Evolutionary conservation across 2,113 vertebrate genomes (phyloP), one percentile per base, ranked within the genome.

Genomic region (Gobiocypris rarus): DNA sequence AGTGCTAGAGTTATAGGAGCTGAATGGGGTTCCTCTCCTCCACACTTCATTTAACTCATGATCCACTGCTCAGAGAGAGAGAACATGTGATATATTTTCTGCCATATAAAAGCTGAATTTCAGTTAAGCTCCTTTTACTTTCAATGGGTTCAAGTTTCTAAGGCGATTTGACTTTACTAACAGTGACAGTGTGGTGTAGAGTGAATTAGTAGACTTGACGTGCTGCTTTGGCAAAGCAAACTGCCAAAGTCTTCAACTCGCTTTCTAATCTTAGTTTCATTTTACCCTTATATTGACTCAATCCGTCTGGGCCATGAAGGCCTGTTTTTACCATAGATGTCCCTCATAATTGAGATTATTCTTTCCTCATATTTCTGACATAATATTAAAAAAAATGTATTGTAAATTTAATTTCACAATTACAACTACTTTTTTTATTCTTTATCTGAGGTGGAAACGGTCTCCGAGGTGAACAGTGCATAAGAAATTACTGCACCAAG

Each of bases 11-110:
- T 50, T 73, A 83, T 73, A 71, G 69, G 45, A 82, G 65, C 83
- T 56, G 81, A 82, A 80, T 38, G 28, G 67, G 31, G 41, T 86
- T 59, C 69, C 41, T 38, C 74, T 84, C 80, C 81, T 85, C 26
- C 61, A 83, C 85, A 86, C 83, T 86, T 86, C 85, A 88, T 88
- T 88, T 85, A 84, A 79, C 69, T 84, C 83, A 71, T 70, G 75
- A 84, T 76, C 83, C 54, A 82, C 69, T 74, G 50, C 86, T 88
- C 65, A n/a, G 82, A 82, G 45, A 77, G 61, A 67, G 59, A 56
- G 79, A 84, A 70, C 50, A 87, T 75, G 86, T 41, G 31, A 50
- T 14, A 41, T 43, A 79, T 22, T 67, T 31, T 9, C 56, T 79
- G 56, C 76, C 54, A 28, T 79, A 45, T 43, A 61, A 59, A 41